Evolutionary conservation across 2,113 vertebrate species (phyloP).

Genomic region (Sula dactylatra): DNA sequence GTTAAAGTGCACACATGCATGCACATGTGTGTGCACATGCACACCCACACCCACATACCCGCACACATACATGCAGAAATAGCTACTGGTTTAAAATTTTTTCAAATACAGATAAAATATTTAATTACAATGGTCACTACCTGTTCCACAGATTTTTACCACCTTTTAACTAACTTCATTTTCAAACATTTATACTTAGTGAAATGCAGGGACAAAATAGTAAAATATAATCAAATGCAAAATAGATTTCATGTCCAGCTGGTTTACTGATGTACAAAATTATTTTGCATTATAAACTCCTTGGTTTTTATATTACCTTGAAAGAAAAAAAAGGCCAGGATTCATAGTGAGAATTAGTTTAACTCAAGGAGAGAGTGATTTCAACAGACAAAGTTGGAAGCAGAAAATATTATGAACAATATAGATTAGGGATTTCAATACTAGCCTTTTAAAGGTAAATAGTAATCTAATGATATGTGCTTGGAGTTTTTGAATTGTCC

Average conservation of each 20-base stretch:
- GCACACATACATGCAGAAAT: not conserved
- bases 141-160: not conserved
- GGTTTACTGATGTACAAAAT: not conserved
- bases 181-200: not conserved
- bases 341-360: not conserved
- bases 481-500: not conserved
- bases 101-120: not conserved
- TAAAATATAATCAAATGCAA: not conserved
- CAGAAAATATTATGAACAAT: not conserved
- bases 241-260: not conserved
- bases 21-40: fast-evolving
- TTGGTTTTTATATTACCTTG: not conserved
- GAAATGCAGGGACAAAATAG: not conserved
- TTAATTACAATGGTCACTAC: not conserved
- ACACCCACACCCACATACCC: too few species aligned
- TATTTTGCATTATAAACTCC: not conserved
- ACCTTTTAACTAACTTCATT: not conserved
- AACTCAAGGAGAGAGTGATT: not conserved
- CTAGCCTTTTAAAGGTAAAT: not conserved
- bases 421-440: not conserved
- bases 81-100: not conserved
- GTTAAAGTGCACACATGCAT: not conserved
- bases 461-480: not conserved
- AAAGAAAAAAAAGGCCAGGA: not conserved
- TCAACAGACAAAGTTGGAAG: not conserved